Conservation (phyloP, 2,888 invertebrate species). For the Andrena fulva region DNA sequence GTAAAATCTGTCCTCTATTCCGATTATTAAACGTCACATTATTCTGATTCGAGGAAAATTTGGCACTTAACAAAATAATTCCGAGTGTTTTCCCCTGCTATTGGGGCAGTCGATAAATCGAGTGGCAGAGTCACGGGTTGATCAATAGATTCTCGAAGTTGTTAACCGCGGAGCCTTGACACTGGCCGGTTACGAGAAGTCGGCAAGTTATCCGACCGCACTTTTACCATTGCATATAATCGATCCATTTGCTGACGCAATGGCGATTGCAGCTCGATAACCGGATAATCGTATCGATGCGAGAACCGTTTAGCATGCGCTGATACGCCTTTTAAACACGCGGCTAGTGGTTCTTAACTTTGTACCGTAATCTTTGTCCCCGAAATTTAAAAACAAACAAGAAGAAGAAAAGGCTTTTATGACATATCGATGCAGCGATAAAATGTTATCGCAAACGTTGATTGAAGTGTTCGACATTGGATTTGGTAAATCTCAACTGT, state of each 20-base stretch:
- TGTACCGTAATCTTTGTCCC: neutral
- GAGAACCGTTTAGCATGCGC: neutral
- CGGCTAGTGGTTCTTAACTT: neutral
- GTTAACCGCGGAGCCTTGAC: slow-evolving; percentile 56
- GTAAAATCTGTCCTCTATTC: too few relatives aligned
- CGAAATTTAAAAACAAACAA: neutral
- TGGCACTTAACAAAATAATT: neutral
- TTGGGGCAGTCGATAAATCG: neutral
- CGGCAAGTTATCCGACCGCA: neutral
- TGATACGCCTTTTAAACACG: neutral
- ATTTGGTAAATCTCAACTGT: neutral
- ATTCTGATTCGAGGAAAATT: neutral
- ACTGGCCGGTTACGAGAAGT: slow-evolving; percentile 33
- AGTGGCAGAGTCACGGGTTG: slow-evolving; percentile 29
- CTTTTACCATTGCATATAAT: slow-evolving; percentile 9
- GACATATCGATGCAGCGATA: neutral
- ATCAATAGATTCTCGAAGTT: slow-evolving; percentile 15
- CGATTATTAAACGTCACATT: too few relatives aligned
- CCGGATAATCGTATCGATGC: neutral
- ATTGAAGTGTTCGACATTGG: neutral
- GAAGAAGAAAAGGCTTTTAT: neutral
- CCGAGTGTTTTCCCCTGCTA: neutral
- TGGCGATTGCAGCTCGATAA: slow-evolving; percentile 8
- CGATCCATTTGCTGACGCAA: neutral
- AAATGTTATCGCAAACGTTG: neutral